Evolutionary conservation across 2,113 vertebrate genomes (phyloP), one percentile per base, ranked within the genome.

Genomic region (Noctilio leporinus): DNA sequence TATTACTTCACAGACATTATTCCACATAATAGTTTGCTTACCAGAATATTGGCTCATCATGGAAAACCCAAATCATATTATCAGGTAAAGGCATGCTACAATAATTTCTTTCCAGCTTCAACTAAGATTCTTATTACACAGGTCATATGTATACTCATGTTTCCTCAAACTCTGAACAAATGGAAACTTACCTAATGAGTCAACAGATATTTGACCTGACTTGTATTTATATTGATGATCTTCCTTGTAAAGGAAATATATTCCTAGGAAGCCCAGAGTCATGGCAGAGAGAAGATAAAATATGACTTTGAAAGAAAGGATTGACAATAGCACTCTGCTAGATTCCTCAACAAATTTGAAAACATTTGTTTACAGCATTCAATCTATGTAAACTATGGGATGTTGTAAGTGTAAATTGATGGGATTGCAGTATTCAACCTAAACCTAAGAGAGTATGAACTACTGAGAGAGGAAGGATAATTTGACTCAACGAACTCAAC

Each of bases 171-270:
- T 49, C 75, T 95, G 91, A 94, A 90, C 70, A 76, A 77, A 93
- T 77, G 95, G 92, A 97, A 95, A 92, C 43, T 78, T 92, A 72
- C 38, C 65, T 94, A 94, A 95, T 91, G 64, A 96, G 67, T 89
- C 86, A 91, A 96, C 40, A 93, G 45, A 78, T 91, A 93, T 91
- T 89, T 96, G 86, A 93, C 73, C 51, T 89, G 43, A 91, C 88
- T 77, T 95, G 43, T 43, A 91, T 69, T 43, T 38, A 57, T 75
- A 67, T 83, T 62, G 84, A 24, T 85, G 55, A 93, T 88, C 70
- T 90, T 93, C 30, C 40, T 88, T 87, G 38, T 64, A 92, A 92
- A 95, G 30, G 8, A 91, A 89, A 67, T 81, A 26, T 6, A 57
- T 73, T 85, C 28, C 28, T 40, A 14, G 28, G 43, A 84, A 96